Evolutionary conservation across 2,113 vertebrate species (phyloP), one percentile per base, ranked within the genome.

Genomic region (Nothobranchius furzeri): DNA sequence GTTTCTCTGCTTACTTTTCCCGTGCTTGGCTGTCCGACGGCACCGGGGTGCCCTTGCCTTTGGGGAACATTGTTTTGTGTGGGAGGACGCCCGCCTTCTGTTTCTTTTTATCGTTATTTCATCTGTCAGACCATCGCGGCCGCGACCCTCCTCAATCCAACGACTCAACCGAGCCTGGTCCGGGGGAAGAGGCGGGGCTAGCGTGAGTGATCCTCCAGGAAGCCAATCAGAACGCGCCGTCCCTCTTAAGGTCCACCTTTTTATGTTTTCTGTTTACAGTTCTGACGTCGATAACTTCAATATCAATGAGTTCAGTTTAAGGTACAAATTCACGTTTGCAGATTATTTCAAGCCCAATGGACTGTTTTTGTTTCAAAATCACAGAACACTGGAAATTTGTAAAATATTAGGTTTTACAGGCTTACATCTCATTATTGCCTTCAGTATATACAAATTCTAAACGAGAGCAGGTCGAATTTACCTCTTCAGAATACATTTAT

Each of bases 41-140:
- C 93, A 98, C 96, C 86, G 94, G 95, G 82, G 95, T 95, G 89
- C 95, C 94, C 93, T 98, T 98, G 88, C 96, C 95, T 95, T 98
- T 98, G 71, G 96, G 95, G 91, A 96, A 97, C 96, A 98, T 98
- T 91, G 82, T 93, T 90, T 87, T 69, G 76, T 87, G 83, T 79
- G 59, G 85, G 84, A 88, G 89, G 85, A 85, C 85, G 74, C 83
- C 88, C 88, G 89, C 89, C 87, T 91, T 90, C 85, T 86, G 89
- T 87, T 80, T 81, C 72, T 85, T 64, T 88, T 30, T 91, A 84
- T 90, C 85, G 86, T 88, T 92, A 93, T 93, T 92, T 93, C 92
- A 93, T 94, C 95, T 96, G 94, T 96, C 95, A 95, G 91, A 92
- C 91, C 91, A 92, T 94, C 93, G 91, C 92, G 91, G 92, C 93